These are phyloP conservation scores for Noctua janthina DNA, from an alignment of 2,888 invertebrate genomes.

Conservation along the genomic window DNA sequence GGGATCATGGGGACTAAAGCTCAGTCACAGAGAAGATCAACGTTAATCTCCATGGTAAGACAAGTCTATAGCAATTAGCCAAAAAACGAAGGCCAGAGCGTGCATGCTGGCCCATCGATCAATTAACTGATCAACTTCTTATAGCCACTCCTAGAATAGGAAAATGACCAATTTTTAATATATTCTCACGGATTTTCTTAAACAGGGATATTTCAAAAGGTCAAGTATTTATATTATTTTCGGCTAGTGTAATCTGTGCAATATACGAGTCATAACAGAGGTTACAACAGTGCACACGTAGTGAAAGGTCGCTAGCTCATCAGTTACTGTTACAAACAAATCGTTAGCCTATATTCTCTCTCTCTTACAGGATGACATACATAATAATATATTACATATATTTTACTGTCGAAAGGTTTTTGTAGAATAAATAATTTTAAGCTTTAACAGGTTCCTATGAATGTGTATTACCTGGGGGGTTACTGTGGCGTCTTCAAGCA, in stretches of 20 bases:
- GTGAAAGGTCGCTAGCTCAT: conserved; percentile 47
- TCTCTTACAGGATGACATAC: conserved; percentile 16
- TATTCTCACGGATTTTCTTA: background rate
- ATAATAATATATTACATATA: background rate
- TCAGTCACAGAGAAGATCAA: conserved; percentile 3
- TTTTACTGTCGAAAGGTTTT: conserved; percentile 1
- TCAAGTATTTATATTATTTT: background rate
- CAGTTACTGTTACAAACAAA: conserved; percentile 33
- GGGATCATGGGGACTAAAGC: background rate
- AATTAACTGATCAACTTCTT: background rate
- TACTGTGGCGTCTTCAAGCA: too few relatives aligned
- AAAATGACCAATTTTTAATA: background rate
- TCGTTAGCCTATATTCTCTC: conserved; percentile 39
- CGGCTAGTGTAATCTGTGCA: conserved; percentile 20
- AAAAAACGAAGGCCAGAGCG: conserved; percentile 17
- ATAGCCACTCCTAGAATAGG: background rate
- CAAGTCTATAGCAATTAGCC: conserved; percentile 8
- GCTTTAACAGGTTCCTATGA: background rate
- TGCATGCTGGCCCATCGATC: conserved; percentile 1
- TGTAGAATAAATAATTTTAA: conserved; percentile 1
- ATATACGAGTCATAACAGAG: conserved; percentile 30
- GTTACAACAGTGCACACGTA: conserved; percentile 35
- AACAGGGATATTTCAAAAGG: background rate
- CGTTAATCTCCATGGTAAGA: background rate
- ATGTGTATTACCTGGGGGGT: background rate